Evolutionary conservation across 2,888 invertebrate species (phyloP).

Genomic region (Caradrina clavipalpis): DNA sequence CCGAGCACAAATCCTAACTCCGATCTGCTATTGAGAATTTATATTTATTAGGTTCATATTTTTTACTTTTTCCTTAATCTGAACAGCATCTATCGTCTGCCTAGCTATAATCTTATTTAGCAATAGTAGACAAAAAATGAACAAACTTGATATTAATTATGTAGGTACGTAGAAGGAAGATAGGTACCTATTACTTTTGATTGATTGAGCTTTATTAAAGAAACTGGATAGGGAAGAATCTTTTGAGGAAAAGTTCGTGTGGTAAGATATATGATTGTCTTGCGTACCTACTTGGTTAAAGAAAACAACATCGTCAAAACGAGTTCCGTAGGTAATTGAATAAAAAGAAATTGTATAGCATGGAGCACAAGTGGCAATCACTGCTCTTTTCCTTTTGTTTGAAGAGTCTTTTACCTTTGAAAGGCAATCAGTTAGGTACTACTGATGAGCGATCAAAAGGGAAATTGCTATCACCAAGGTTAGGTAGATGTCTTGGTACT

Average conservation of each 20-base stretch:
- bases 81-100: too few relatives aligned
- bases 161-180: too few relatives aligned
- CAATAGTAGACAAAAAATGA: too few relatives aligned
- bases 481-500: background rate
- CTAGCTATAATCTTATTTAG: too few relatives aligned
- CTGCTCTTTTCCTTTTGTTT: background rate
- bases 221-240: background rate
- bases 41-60: too few relatives aligned
- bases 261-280: background rate
- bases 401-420: background rate
- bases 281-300: too few relatives aligned
- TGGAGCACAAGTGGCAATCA: background rate
- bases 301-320: background rate
- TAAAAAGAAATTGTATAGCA: background rate
- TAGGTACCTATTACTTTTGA: background rate
- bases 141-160: too few relatives aligned
- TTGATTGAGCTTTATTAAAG: conserved; percentile 2
- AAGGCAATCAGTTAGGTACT: too few relatives aligned
- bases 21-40: too few relatives aligned
- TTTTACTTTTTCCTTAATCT: too few relatives aligned
- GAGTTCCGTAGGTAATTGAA: background rate
- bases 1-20: too few relatives aligned
- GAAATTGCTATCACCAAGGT: background rate
- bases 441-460: too few relatives aligned
- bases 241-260: conserved; percentile 9